A percentile compares a stretch with the other conserved stretches of the same genome.
phyloP scores from a whole-genome alignment of 1,140 invertebrate species.

The Geopemphigus sp. region DNA sequence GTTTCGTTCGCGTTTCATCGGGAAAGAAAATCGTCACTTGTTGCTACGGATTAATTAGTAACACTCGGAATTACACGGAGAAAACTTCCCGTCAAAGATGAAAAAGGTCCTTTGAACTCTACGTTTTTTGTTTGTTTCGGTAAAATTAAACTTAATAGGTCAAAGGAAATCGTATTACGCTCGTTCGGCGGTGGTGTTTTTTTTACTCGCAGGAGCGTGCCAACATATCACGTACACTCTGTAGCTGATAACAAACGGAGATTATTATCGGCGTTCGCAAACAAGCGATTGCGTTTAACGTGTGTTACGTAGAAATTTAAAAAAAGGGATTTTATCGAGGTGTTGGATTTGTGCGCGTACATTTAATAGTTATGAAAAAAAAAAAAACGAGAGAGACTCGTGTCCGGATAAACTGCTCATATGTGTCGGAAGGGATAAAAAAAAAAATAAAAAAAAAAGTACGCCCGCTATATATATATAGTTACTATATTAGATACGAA shows the following conservation, averaged over 20 bases:
- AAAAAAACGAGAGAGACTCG: not conserved
- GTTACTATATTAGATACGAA: not conserved
- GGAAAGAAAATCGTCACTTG: too few relatives aligned
- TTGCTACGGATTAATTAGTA: conserved; percentile 6
- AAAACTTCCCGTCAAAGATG: not conserved
- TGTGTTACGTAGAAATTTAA: too few relatives aligned
- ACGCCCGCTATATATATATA: too few relatives aligned
- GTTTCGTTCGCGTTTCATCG: too few relatives aligned
- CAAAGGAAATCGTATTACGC: not conserved
- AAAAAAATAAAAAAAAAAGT: not conserved
- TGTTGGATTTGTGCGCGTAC: too few relatives aligned
- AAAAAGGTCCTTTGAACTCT: conserved; percentile 10
- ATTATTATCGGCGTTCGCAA: not conserved
- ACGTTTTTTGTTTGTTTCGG: not conserved
- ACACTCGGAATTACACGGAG: not conserved
- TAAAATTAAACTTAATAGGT: not conserved
- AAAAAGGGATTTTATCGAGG: too few relatives aligned
- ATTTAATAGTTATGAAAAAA: not conserved
- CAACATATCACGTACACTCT: too few relatives aligned
- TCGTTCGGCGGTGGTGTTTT: not conserved
- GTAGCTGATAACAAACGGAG: too few relatives aligned
- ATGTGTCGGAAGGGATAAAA: not conserved
- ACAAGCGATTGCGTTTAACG: not conserved
- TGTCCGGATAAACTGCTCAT: not conserved
- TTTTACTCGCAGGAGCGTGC: not conserved